Evolutionary conservation across 2,113 vertebrate species (phyloP), one percentile per base, ranked within the genome.

Genomic region (Lonchura striata): DNA sequence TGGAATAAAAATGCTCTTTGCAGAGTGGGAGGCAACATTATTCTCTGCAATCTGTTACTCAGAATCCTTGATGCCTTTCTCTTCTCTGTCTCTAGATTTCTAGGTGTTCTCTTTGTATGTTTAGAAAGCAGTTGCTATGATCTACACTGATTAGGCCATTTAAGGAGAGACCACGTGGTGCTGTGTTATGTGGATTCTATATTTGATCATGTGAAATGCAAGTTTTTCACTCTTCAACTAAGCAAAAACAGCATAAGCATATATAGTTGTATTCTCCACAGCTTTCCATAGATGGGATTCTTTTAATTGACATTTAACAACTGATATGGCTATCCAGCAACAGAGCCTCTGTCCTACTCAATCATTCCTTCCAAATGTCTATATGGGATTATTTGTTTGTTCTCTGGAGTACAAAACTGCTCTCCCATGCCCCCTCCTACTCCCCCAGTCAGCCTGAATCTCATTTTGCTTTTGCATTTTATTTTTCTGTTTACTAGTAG

Each of bases 41-140:
- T 69, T 69, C 63, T 91, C 78, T 61, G 30, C 31, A 86, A 71
- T 47, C 23, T 86, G 23, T 71, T 92, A 81, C 69, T 88, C 2
- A 5, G 76, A 94, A 49, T 84, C 80, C 39, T 92, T 47, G 23
- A 39, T 68, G 72, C 11, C 46, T 92, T 70, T 64, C 33, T 78
- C 44, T 84, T 47, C 22, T 74, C 71, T 90, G 68, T 93, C 68
- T 90, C 77, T 88, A 82, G n/a, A 61, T 90, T 84, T 81, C 65
- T 39, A 42, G 88, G 49, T 42, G 39, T 19, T 93, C 49, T 94
- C 22, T 88, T 71, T 92, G n/a, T 78, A 24, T 88, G 52, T 78
- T 96, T 93, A 69, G 49, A 92, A 88, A 82, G 52, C 72, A 69
- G 72, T 92, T 93, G 69, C 86, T 86, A 39, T 33, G 72, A n/a